Base-by-base conservation (phyloP, 2,113 vertebrate species). In the Xenopus borealis region DNA sequence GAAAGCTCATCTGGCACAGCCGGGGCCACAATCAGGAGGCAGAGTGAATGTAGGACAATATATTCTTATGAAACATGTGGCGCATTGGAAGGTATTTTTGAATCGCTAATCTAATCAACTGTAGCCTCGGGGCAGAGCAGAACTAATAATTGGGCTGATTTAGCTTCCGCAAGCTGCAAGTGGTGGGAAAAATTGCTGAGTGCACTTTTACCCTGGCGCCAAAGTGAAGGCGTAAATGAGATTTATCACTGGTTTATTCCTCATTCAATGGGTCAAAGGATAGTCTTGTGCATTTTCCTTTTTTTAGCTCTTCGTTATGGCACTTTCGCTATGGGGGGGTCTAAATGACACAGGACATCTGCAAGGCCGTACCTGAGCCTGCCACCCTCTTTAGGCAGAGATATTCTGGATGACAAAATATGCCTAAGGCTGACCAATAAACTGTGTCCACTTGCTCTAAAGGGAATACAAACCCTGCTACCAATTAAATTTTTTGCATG, bases 401-500 rank as follows among this genome's bases (percentile, higher is more conserved):
- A 53, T 64, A 61, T 68, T 69, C 58, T 23, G 61, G 46, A 55
- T 77, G 74, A 77, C 74, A 77, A 50, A 59, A 18, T n/a, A 4
- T 55, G 74, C 74, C 74, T 69, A n/a, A 12, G 74, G 74, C 74
- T n/a, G 74, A 70, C 74, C 74, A 77, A 64, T 77, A 77, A 53
- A 77, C 40, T 77, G 74, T 77, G 67, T 77, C 74, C 74, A 70
- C 61, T 62, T 57, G 63, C 61, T 67, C 62, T 13, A 55, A n/a
- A 62, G 74, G 74, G 74, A 77, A 77, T 77, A 77, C 74, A 70
- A 64, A 46, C 66, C 66, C 55, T 77, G 74, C 61, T 69, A 77
- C 74, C 74, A 77, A 77, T 77, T 77, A 77, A 77, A 67, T 70
- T 70, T 70, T 77, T 64, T 77, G 62, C 74, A 77, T 77, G 74